Conservation (phyloP, 2,888 invertebrate genomes). For the Cyaniris semiargus region DNA sequence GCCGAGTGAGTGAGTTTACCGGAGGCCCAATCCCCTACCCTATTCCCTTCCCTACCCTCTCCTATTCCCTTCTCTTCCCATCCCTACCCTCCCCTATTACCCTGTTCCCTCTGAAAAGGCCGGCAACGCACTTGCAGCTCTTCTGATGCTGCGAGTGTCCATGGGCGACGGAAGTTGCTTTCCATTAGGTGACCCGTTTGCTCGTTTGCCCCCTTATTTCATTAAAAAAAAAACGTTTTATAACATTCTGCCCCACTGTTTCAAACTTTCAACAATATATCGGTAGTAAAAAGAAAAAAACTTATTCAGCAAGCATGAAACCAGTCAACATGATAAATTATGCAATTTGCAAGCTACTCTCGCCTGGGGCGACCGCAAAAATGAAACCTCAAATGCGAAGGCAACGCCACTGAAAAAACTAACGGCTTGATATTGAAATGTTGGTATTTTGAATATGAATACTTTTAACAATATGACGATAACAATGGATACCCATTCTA, state of each 20-base stretch:
- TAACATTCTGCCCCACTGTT: not conserved
- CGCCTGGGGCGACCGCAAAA: constrained; percentile 44
- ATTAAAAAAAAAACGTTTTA: too few species aligned
- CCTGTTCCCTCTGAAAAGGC: too few species aligned
- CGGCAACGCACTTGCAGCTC: too few species aligned
- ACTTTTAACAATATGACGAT: not conserved
- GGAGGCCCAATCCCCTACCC: too few species aligned
- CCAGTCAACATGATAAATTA: constrained; percentile 63
- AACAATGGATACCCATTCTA: constrained; percentile 5
- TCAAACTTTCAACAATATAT: constrained; percentile 20
- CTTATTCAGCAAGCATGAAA: constrained; percentile 47
- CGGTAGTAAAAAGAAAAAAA: constrained; percentile 19
- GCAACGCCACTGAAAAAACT: constrained; percentile 34
- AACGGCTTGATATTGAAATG: constrained; percentile 26
- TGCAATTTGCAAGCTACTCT: constrained; percentile 59
- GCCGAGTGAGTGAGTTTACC: too few species aligned
- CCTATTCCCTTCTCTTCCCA: too few species aligned
- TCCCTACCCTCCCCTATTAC: too few species aligned
- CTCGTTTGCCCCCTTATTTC: too few species aligned
- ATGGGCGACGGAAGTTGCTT: too few species aligned
- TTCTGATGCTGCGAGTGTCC: too few species aligned
- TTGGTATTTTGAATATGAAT: constrained; percentile 18
- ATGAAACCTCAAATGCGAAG: constrained; percentile 48
- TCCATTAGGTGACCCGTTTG: too few species aligned
- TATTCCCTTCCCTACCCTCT: too few species aligned